phyloP scores from a whole-genome alignment of 2,113 vertebrate genomes.

The Tricholaema leucomelas region DNA sequence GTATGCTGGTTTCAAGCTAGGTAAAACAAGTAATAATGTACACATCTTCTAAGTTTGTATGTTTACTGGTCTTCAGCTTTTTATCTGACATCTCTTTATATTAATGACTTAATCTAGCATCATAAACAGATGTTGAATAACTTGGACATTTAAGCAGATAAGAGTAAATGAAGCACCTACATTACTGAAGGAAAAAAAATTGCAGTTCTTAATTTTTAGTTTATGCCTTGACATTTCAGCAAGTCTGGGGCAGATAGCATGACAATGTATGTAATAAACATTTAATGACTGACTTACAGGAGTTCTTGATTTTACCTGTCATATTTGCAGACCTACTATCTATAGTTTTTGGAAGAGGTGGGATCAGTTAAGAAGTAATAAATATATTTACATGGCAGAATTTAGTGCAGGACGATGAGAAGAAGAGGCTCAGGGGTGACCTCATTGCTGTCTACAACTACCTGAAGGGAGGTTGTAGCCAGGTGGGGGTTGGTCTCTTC shows the following conservation, averaged over 20 bases:
- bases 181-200: neutral
- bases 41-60: neutral
- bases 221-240: neutral
- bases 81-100: neutral
- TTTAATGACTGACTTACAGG: neutral
- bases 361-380: neutral
- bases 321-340: neutral
- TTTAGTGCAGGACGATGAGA: fast-evolving
- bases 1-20: neutral
- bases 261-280: neutral
- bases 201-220: neutral
- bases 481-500: too few relatives aligned
- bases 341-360: neutral
- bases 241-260: neutral
- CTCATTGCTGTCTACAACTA: too few relatives aligned
- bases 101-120: neutral
- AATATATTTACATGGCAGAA: neutral
- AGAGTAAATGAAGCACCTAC: neutral
- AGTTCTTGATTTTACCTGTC: neutral
- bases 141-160: neutral
- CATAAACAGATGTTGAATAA: neutral
- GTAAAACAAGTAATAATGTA: neutral
- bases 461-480: too few relatives aligned
- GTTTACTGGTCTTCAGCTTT: neutral
- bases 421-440: too few relatives aligned